Percentiles rank a stretch among this genome's conserved stretches.
Evolutionary conservation across 2,888 invertebrate genomes (phyloP).

Genomic region (Andrena bucephala): DNA sequence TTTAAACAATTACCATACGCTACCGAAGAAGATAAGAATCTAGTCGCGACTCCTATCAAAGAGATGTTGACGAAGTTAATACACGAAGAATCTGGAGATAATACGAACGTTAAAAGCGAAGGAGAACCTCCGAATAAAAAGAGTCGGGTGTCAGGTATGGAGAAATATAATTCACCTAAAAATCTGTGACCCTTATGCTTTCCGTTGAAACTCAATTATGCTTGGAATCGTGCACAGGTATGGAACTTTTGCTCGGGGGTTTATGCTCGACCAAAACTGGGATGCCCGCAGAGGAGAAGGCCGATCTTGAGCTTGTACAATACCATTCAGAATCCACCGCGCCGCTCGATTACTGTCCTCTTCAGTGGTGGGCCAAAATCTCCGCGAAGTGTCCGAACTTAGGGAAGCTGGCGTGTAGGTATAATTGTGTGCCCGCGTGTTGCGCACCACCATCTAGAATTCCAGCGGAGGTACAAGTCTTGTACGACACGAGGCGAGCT

Average conservation of each 20-base stretch:
- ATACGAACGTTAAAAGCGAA: conserved; percentile 71
- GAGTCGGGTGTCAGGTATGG: conserved; percentile 82
- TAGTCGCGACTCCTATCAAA: conserved; percentile 82
- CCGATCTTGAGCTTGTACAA: conserved; percentile 84
- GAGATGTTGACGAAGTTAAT: conserved; percentile 83
- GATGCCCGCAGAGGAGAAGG: conserved; percentile 84
- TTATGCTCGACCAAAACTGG: conserved; percentile 80
- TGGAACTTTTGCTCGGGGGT: conserved; percentile 84
- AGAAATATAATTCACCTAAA: background rate
- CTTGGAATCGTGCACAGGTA: conserved; percentile 75
- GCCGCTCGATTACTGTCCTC: conserved; percentile 84
- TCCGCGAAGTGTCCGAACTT: conserved; percentile 84
- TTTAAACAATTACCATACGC: conserved; percentile 85
- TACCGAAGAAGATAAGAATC: conserved; percentile 83
- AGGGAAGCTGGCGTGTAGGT: conserved; percentile 83
- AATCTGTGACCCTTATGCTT: background rate
- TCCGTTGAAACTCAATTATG: background rate
- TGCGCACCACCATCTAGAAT: conserved; percentile 84
- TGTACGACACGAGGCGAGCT: conserved; percentile 82
- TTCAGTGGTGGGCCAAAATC: conserved; percentile 85
- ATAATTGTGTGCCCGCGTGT: conserved; percentile 85
- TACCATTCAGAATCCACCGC: conserved; percentile 85
- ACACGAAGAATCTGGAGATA: conserved; percentile 79
- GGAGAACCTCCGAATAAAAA: conserved; percentile 80
- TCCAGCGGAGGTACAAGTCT: conserved; percentile 82